phyloP scores from a whole-genome alignment of 2,888 invertebrate species.

The Hydroisotoma schaefferi region DNA sequence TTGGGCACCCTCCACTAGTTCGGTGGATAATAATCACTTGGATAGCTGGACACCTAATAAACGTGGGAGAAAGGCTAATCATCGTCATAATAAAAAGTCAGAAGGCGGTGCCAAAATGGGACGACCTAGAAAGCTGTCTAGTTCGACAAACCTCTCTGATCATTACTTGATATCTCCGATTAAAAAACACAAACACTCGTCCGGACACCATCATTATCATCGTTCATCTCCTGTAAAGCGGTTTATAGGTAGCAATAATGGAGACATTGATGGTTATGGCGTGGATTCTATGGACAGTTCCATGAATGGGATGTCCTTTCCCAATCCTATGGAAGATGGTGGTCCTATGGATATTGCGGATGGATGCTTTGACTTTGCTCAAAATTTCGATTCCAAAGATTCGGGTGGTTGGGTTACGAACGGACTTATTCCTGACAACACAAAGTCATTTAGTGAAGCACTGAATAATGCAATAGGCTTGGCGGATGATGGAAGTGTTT shows the following conservation, averaged over 20 bases:
- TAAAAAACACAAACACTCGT: no score
- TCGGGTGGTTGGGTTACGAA: background rate
- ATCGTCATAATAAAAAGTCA: no score
- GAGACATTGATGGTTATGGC: no score
- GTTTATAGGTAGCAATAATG: no score
- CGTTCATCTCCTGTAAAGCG: no score
- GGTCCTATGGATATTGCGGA: background rate
- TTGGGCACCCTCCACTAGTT: background rate
- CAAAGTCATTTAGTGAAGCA: background rate
- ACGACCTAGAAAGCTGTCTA: background rate
- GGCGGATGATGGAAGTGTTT: background rate
- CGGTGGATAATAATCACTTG: background rate
- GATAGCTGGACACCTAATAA: background rate
- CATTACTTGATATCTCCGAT: no score
- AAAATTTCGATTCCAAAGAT: constrained; percentile 1
- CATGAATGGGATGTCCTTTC: background rate
- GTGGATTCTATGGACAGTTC: background rate
- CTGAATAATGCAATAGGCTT: background rate
- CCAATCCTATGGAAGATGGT: background rate
- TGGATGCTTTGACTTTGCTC: background rate
- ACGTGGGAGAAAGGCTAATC: background rate
- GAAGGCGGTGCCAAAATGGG: background rate
- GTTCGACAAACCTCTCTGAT: no score
- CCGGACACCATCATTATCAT: no score
- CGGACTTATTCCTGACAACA: background rate